Percentiles rank a stretch among this genome's conserved stretches.
Evolutionary conservation across 2,888 invertebrate genomes (phyloP).

Genomic region (Campaea margaritaria): DNA sequence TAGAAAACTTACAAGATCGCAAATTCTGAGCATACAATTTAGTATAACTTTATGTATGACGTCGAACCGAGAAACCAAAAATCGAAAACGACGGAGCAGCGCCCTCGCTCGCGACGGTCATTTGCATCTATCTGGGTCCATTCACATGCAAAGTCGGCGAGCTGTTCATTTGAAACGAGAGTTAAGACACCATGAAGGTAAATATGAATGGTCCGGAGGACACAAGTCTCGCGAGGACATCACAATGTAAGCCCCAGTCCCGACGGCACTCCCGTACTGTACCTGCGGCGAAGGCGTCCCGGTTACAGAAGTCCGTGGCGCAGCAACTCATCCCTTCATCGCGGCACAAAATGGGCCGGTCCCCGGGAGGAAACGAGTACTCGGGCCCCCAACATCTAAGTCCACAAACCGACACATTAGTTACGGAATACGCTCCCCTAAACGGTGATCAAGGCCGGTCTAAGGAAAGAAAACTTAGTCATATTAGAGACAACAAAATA

Average conservation of each 20-base stretch:
- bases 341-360: constrained; percentile 86
- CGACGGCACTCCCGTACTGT: constrained; percentile 71
- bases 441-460: constrained; percentile 81
- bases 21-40: neutral
- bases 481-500: constrained; percentile 65
- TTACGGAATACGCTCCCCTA: constrained; percentile 46
- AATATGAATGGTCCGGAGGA: constrained; percentile 26
- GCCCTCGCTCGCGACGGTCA: constrained; percentile 31
- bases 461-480: constrained; percentile 70
- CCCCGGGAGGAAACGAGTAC: constrained; percentile 86
- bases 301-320: constrained; percentile 90
- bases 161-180: constrained; percentile 21
- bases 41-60: constrained; percentile 4
- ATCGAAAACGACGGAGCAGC: constrained; percentile 29
- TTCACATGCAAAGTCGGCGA: constrained; percentile 55
- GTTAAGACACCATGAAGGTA: constrained; percentile 47
- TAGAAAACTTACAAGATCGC: neutral
- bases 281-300: constrained; percentile 67
- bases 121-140: constrained; percentile 43
- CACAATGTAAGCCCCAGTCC: constrained; percentile 76
- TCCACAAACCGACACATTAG: constrained; percentile 70
- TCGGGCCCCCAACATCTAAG: constrained; percentile 87
- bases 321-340: constrained; percentile 86
- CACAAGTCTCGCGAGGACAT: constrained; percentile 68
- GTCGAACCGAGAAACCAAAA: constrained; percentile 26